phyloP scores from a whole-genome alignment of 2,113 vertebrate genomes.

The Campylorhamphus procurvoides region DNA sequence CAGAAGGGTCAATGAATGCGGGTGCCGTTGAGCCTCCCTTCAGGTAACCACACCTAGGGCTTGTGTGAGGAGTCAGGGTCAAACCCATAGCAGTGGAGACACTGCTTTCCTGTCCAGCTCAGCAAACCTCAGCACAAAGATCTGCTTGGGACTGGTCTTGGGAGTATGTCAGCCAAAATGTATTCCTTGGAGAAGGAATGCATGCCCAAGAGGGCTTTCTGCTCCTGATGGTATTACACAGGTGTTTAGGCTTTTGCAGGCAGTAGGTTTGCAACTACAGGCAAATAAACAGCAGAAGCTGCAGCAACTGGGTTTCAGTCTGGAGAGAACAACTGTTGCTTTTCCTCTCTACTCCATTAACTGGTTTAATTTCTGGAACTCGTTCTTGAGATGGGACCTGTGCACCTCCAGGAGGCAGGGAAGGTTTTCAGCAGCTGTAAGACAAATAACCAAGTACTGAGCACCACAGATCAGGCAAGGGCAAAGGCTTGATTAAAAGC shows the following conservation, averaged over 20 bases:
- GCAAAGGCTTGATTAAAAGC: neutral
- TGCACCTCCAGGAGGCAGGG: neutral
- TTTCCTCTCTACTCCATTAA: neutral
- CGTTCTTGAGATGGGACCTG: neutral
- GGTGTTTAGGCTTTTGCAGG: neutral
- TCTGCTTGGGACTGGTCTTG: neutral
- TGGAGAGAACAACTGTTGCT: neutral
- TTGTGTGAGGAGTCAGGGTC: neutral
- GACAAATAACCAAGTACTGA: neutral
- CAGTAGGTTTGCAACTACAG: neutral
- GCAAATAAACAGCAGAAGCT: neutral
- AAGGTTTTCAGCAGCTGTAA: neutral
- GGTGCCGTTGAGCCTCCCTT: fast-evolving
- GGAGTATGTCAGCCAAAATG: neutral
- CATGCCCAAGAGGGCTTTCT: neutral
- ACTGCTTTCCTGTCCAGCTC: neutral
- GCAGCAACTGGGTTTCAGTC: neutral
- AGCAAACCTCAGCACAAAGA: too few relatives aligned
- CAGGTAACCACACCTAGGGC: neutral
- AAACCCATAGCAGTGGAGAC: neutral
- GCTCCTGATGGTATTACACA: fast-evolving
- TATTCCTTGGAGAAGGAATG: neutral
- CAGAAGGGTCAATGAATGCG: fast-evolving
- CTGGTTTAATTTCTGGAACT: neutral
- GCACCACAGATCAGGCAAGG: neutral